Evolutionary conservation across 2,797 vertebrate genomes (phyloP).

Genomic region (Mallotus villosus): DNA sequence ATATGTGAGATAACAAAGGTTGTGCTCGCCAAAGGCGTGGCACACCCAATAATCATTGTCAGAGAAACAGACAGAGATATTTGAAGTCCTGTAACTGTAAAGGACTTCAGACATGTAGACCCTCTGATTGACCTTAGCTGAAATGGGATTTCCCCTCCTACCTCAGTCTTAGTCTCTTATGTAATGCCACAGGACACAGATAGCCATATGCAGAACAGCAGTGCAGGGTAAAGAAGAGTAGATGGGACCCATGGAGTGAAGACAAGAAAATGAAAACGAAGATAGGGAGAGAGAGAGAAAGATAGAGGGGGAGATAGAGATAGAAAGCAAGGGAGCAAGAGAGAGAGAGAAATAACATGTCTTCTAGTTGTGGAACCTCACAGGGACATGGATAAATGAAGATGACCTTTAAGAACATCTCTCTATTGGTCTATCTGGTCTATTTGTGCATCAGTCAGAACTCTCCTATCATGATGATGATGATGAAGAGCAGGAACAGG

Average conservation of each 20-base stretch:
- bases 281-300: neutral
- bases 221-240: neutral
- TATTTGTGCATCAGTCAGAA: no score
- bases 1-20: no score
- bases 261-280: neutral
- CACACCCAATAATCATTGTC: neutral
- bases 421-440: no score
- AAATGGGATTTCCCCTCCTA: neutral
- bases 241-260: conserved; percentile 2
- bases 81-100: neutral
- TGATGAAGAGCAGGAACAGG: no score
- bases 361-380: no score
- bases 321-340: neutral
- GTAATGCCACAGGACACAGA: neutral
- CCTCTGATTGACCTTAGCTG: neutral
- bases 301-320: neutral
- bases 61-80: neutral
- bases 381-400: no score
- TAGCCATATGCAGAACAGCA: neutral
- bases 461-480: no score
- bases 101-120: neutral
- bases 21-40: no score
- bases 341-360: neutral
- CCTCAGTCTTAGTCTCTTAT: conserved; percentile 1
- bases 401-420: no score